Conservation (phyloP, 2,797 vertebrate genomes). For the Silurus lanzhouensis region DNA sequence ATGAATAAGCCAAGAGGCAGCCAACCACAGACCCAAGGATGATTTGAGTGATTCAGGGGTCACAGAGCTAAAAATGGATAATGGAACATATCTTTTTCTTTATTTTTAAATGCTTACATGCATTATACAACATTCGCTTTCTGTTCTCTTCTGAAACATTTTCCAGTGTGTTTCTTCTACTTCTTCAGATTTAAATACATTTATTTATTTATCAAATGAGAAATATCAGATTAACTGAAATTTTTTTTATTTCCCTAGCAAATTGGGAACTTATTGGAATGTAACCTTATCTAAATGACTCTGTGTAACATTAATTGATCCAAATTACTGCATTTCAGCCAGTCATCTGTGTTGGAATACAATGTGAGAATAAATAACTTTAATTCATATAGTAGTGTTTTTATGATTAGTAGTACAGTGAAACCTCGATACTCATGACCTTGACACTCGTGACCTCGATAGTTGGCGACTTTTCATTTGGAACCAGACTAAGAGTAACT, state of each 20-base stretch:
- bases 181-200: background rate
- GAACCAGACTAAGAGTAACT: too few species aligned
- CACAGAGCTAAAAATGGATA: background rate
- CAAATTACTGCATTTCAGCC: background rate
- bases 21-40: background rate
- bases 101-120: background rate
- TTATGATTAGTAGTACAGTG: too few species aligned
- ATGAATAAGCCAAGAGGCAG: background rate
- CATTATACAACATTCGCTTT: background rate
- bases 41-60: background rate
- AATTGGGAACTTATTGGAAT: background rate
- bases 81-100: background rate
- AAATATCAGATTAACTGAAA: background rate
- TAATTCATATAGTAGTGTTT: background rate
- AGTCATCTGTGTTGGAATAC: background rate
- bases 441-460: too few species aligned
- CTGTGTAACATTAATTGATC: background rate
- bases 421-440: too few species aligned
- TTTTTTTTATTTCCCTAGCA: background rate
- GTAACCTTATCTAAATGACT: background rate
- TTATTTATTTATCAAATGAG: background rate
- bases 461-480: too few species aligned
- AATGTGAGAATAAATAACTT: background rate
- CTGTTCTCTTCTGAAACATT: background rate
- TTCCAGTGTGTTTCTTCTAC: background rate